Conservation (phyloP, 2,797 vertebrate genomes). For the Melopsittacus undulatus region DNA sequence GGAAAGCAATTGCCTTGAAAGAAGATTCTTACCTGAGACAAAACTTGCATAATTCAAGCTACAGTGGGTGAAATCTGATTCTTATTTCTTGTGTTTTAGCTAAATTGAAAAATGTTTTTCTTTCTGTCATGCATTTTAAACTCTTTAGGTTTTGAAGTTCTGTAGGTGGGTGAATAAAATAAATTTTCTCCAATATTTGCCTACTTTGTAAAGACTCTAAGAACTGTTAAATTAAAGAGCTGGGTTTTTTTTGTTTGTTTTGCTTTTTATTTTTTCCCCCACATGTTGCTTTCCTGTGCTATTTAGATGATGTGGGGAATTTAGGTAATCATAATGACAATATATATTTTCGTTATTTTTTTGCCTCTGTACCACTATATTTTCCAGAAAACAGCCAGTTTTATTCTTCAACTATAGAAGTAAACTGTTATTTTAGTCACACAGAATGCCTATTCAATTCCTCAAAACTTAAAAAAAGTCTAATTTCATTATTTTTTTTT, state of each 20-base stretch:
- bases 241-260: not conserved
- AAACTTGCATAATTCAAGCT: not conserved
- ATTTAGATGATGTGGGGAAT: not conserved
- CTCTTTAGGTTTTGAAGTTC: not conserved
- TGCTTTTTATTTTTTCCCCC: not conserved
- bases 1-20: not conserved
- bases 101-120: not conserved
- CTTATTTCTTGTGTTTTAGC: not conserved
- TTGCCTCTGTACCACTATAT: not conserved
- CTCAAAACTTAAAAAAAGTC: not conserved
- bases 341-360: not conserved
- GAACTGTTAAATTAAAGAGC: not conserved
- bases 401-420: not conserved
- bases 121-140: not conserved
- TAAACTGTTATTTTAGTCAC: not conserved
- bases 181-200: not conserved
- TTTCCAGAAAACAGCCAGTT: not conserved
- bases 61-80: not conserved
- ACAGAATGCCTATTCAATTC: not conserved
- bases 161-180: not conserved
- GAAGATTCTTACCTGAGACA: not conserved
- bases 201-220: not conserved
- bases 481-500: not conserved
- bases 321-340: not conserved
- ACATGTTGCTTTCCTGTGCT: not conserved